Percentiles rank a stretch among this genome's conserved stretches.
Evolutionary conservation across 2,888 invertebrate genomes (phyloP).

Genomic region (Thera britannica): DNA sequence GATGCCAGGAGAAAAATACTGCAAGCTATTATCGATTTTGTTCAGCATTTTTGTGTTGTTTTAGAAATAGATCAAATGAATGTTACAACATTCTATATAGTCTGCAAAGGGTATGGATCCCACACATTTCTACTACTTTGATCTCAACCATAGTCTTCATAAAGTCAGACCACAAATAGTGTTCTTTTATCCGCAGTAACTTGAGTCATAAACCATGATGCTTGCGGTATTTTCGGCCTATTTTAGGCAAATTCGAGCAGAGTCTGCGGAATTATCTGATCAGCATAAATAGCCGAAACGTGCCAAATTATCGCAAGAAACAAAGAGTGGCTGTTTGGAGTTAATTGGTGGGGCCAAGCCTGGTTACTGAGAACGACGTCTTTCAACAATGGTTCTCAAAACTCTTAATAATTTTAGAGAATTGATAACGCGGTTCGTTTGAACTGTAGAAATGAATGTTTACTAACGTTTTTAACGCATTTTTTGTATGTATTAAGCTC

Average conservation of each 20-base stretch:
- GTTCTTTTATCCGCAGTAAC: background rate
- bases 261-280: constrained; percentile 58
- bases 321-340: constrained; percentile 66
- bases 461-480: background rate
- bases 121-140: background rate
- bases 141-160: background rate
- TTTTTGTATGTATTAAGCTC: background rate
- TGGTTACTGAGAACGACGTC: constrained; percentile 52
- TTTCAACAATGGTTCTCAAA: constrained; percentile 18
- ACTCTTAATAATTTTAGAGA: constrained; percentile 6
- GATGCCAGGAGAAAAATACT: background rate
- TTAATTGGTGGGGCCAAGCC: constrained; percentile 65
- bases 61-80: background rate
- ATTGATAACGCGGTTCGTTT: background rate
- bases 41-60: background rate
- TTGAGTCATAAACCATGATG: background rate
- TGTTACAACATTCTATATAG: no score
- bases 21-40: background rate
- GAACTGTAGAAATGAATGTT: background rate
- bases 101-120: no score
- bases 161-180: background rate
- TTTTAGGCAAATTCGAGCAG: constrained; percentile 31
- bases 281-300: constrained; percentile 65
- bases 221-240: constrained; percentile 4
- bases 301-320: constrained; percentile 70